These are phyloP conservation scores for Enteromius thamalakanensis DNA, from an alignment of 2,797 vertebrate species.

Conservation along the genomic window DNA sequence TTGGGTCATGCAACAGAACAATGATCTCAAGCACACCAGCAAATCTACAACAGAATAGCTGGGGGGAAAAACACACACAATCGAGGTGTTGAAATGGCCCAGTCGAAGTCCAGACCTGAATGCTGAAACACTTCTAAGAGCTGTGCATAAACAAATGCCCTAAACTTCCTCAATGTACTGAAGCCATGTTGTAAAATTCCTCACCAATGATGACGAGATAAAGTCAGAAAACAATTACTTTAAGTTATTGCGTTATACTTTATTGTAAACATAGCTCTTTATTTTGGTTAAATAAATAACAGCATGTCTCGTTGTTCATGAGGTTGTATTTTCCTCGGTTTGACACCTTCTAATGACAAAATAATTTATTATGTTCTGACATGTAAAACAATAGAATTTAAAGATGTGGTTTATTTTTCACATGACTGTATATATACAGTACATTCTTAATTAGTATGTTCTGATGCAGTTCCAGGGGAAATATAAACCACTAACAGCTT, in stretches of 20 bases:
- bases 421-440: background rate
- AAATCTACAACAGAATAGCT: background rate
- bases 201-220: background rate
- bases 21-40: background rate
- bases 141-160: background rate
- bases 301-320: background rate
- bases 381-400: too few relatives aligned
- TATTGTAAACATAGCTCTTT: background rate
- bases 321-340: background rate
- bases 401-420: too few relatives aligned
- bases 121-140: background rate
- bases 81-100: background rate
- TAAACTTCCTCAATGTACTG: background rate
- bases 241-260: background rate
- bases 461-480: background rate
- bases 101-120: background rate
- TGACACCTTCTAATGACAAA: background rate
- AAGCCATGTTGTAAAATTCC: background rate
- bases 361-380: too few relatives aligned
- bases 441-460: background rate
- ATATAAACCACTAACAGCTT: background rate
- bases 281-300: background rate
- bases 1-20: background rate
- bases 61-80: background rate
- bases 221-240: too few relatives aligned